These are phyloP conservation scores for Dicrurus megarhynchus DNA, from an alignment of 2,113 vertebrate genomes.

Conservation along the genomic window DNA sequence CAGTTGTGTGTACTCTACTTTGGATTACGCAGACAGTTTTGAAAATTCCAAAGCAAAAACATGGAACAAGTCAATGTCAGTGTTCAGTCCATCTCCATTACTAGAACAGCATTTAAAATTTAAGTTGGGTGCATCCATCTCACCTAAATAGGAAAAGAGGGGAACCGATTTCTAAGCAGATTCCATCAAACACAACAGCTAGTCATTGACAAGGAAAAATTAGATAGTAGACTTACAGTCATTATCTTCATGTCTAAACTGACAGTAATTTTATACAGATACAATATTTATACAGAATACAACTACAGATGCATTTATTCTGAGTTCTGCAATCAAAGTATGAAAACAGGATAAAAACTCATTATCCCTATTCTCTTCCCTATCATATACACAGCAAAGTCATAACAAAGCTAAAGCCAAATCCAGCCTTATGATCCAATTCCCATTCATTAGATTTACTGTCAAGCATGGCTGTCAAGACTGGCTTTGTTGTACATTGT, in stretches of 20 bases:
- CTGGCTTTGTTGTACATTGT: background rate
- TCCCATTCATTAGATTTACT: slow-evolving; percentile 5
- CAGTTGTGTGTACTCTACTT: background rate
- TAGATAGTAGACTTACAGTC: background rate
- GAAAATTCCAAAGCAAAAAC: background rate
- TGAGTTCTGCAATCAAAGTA: background rate
- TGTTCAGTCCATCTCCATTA: background rate
- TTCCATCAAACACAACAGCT: background rate
- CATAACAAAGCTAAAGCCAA: background rate
- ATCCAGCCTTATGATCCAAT: background rate
- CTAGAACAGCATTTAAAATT: background rate
- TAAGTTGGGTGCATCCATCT: background rate
- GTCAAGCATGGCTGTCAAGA: background rate
- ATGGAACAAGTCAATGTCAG: background rate
- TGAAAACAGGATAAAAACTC: background rate
- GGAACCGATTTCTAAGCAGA: background rate
- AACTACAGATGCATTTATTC: background rate
- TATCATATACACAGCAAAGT: background rate
- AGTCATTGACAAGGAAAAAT: background rate
- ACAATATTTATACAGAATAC: background rate
- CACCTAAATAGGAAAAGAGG: background rate
- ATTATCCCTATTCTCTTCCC: background rate
- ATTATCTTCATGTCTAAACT: background rate
- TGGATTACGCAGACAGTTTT: background rate
- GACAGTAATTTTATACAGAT: background rate